Conservation (phyloP, 1,140 invertebrate genomes). For the Drosophila oshimai region DNA sequence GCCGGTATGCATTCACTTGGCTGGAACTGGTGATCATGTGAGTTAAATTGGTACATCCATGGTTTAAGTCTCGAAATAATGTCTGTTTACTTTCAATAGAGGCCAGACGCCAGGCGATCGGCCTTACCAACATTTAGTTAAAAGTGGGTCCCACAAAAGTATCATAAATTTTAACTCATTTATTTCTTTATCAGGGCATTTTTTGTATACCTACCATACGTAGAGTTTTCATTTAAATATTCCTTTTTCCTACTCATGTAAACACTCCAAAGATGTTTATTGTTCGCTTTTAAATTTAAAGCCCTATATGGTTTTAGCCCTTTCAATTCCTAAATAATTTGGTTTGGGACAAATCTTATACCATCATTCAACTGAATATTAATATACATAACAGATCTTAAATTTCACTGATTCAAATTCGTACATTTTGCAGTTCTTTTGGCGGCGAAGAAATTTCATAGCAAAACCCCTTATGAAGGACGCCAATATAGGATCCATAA, state of each 20-base stretch:
- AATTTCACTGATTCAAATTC: neutral
- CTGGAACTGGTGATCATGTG: constrained; percentile 99
- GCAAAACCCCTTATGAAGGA: constrained; percentile 93
- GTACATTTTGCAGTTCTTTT: constrained; percentile 90
- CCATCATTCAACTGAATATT: neutral
- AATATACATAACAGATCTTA: neutral
- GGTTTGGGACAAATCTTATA: constrained; percentile 1
- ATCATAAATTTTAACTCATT: neutral
- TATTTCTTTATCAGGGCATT: neutral
- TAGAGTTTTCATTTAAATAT: neutral
- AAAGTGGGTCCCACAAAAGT: constrained; percentile 19
- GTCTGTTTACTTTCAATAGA: constrained; percentile 34
- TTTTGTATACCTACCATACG: no score
- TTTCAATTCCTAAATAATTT: no score
- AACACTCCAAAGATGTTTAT: no score
- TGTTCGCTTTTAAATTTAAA: no score
- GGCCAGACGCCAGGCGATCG: constrained; percentile 20
- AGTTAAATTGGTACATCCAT: constrained; percentile 71
- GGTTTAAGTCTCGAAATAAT: neutral
- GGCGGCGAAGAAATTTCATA: constrained; percentile 93
- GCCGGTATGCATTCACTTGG: constrained; percentile 96
- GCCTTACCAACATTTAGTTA: constrained; percentile 4
- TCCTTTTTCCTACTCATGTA: no score
- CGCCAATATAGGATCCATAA: constrained; percentile 94
- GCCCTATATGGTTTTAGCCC: no score